Percentiles rank a stretch among this genome's conserved stretches.
Evolutionary conservation across 35 echinoderm and acorn worm genomes (phyloP).

Genomic region (Apostichopus californicus): DNA sequence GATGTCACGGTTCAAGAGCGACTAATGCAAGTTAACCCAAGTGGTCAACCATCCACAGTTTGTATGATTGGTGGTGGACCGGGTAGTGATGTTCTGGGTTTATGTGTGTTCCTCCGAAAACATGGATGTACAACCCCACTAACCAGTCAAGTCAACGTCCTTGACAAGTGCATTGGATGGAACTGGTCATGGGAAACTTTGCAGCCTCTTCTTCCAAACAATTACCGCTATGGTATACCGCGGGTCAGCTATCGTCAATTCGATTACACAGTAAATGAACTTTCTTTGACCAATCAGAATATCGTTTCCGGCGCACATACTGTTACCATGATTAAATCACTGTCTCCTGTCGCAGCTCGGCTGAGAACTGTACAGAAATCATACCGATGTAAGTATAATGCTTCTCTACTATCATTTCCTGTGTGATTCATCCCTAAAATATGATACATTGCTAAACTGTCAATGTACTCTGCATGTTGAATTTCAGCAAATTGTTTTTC

Average conservation of each 20-base stretch:
- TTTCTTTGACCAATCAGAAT: not conserved
- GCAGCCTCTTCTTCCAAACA: not conserved
- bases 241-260: slow-evolving; percentile 1
- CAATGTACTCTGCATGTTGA: no score
- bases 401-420: not conserved
- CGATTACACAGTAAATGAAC: not conserved
- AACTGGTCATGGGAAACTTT: not conserved
- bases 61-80: slow-evolving; percentile 51
- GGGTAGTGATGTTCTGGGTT: slow-evolving; percentile 30
- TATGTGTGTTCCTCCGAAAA: slow-evolving; percentile 1
- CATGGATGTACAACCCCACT: not conserved
- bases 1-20: not conserved
- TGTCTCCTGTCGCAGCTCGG: slow-evolving; percentile 29
- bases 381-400: not conserved
- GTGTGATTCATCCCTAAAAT: no score
- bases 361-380: not conserved
- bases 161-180: slow-evolving; percentile 17
- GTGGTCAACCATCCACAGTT: not conserved
- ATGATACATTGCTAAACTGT: no score
- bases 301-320: not conserved
- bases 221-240: not conserved
- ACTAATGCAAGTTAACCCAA: slow-evolving; percentile 1
- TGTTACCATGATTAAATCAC: slow-evolving; percentile 43
- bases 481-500: no score
- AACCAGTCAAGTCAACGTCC: not conserved